Evolutionary conservation across 2,888 invertebrate genomes (phyloP).

Genomic region (Actias luna): DNA sequence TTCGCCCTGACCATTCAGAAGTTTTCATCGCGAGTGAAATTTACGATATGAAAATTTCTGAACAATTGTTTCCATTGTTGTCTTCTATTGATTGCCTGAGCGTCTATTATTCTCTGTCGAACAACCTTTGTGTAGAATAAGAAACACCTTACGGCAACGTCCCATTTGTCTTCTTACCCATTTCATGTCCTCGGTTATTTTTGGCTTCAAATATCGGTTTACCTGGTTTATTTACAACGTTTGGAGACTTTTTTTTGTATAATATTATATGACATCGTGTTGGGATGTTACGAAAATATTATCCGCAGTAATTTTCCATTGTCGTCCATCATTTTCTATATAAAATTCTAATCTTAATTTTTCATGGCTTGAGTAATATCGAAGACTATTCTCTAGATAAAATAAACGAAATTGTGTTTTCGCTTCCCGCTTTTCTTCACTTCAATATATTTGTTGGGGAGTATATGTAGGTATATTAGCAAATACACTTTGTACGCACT

Average conservation of each 20-base stretch:
- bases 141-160: conserved; percentile 31
- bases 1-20: neutral
- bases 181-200: conserved; percentile 1
- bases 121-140: conserved; percentile 41
- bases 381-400: too few species aligned
- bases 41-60: conserved; percentile 24
- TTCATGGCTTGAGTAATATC: neutral
- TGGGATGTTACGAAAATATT: neutral
- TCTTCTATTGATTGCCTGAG: conserved; percentile 31
- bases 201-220: neutral
- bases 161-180: conserved; percentile 15
- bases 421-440: too few species aligned
- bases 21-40: conserved; percentile 4
- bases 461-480: neutral
- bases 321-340: neutral
- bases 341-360: neutral
- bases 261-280: neutral
- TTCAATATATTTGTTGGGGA: neutral
- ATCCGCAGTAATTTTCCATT: neutral
- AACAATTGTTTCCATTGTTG: conserved; percentile 29
- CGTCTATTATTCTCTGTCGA: conserved; percentile 42
- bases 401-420: too few species aligned
- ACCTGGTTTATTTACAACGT: conserved; percentile 1
- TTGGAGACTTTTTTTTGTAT: neutral
- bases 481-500: conserved; percentile 9